Conservation (phyloP, 2,888 invertebrate genomes). For the Adelphocoris suturalis region DNA sequence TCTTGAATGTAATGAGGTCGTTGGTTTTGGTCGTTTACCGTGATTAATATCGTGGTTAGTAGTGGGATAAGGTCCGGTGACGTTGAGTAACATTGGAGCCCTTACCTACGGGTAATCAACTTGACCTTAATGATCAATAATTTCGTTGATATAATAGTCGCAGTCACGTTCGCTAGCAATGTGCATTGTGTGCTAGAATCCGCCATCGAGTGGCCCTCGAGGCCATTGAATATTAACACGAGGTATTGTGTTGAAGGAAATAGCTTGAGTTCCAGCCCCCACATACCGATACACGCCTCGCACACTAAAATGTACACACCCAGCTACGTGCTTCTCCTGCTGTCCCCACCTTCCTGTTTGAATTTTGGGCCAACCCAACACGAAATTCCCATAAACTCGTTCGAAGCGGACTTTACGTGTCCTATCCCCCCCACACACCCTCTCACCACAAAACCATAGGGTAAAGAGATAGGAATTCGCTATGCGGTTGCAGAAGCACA, state of each 20-base stretch:
- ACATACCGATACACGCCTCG: neutral
- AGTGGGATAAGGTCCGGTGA: neutral
- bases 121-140: constrained; percentile 15
- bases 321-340: neutral
- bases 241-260: neutral
- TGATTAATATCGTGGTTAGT: neutral
- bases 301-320: neutral
- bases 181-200: neutral
- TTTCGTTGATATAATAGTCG: neutral
- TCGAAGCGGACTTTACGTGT: neutral
- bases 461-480: neutral
- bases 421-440: neutral
- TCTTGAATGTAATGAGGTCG: neutral
- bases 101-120: neutral
- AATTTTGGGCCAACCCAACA: neutral
- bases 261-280: neutral
- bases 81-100: neutral
- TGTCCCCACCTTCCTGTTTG: neutral
- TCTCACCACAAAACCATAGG: neutral
- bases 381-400: constrained; percentile 10
- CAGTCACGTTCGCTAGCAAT: neutral
- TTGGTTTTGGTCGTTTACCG: neutral
- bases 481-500: neutral
- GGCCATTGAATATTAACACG: constrained; percentile 14
- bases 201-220: neutral